Conservation (phyloP, 2,113 vertebrate species). For the Petroica traversi region DNA sequence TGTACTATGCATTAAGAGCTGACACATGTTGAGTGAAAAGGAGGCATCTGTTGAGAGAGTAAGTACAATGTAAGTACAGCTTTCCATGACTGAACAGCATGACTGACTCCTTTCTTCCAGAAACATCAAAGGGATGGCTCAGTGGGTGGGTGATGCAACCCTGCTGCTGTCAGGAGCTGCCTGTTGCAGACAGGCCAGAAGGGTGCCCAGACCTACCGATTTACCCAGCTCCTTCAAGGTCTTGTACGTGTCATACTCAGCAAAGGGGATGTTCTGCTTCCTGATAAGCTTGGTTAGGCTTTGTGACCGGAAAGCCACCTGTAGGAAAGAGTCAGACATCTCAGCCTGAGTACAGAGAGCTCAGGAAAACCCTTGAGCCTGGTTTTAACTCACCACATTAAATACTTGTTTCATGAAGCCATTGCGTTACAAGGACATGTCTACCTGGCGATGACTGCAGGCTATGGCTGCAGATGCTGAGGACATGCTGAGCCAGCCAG, state of each 20-base stretch:
- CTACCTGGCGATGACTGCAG: background rate
- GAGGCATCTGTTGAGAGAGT: background rate
- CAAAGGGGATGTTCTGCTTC: constrained; percentile 64
- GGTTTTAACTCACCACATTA: background rate
- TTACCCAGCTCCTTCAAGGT: constrained; percentile 77
- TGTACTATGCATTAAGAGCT: background rate
- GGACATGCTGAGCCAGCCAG: background rate
- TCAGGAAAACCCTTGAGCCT: background rate
- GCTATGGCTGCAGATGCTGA: background rate
- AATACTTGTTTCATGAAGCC: background rate
- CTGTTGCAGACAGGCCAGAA: background rate
- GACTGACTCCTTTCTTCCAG: background rate
- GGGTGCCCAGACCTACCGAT: constrained; percentile 58
- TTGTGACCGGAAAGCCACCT: constrained; percentile 80
- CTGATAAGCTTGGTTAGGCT: constrained; percentile 74
- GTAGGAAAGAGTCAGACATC: background rate
- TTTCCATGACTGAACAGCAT: background rate
- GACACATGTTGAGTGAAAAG: background rate
- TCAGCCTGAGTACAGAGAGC: background rate
- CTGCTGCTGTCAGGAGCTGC: background rate
- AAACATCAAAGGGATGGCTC: background rate
- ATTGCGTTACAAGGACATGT: background rate
- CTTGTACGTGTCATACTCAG: constrained; percentile 41
- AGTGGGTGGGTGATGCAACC: background rate
- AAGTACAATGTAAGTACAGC: background rate